These are phyloP conservation scores for Neosalanx taihuensis DNA, from an alignment of 2,797 vertebrate genomes.

Conservation along the genomic window DNA sequence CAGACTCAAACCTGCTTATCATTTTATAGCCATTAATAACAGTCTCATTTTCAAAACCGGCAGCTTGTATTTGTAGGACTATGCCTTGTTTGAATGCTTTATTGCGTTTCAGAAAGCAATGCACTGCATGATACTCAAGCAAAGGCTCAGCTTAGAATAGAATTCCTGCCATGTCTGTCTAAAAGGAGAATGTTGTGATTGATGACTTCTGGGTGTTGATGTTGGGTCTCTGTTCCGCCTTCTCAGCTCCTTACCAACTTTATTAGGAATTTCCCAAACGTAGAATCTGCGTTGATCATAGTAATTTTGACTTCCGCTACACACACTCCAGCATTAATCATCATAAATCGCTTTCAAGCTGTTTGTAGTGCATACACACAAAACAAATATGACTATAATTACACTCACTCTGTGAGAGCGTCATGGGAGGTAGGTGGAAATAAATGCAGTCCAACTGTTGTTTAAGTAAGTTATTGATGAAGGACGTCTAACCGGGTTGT, in stretches of 20 bases:
- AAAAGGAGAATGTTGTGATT: slow-evolving; percentile 17
- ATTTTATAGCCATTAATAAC: neutral
- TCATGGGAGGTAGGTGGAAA: neutral
- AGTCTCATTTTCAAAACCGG: neutral
- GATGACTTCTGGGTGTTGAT: slow-evolving; percentile 13
- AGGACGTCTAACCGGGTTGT: neutral
- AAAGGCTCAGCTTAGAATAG: neutral
- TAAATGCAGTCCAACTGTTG: neutral
- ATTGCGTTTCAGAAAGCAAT: no score
- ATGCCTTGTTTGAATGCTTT: no score
- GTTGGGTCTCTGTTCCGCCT: slow-evolving; percentile 4
- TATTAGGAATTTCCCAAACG: neutral
- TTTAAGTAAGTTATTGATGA: neutral
- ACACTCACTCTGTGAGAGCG: neutral
- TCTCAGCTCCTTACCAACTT: neutral
- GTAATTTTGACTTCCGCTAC: slow-evolving; percentile 12
- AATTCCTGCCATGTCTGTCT: slow-evolving; percentile 14
- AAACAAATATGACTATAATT: neutral
- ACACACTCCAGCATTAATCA: slow-evolving; percentile 5
- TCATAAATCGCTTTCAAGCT: neutral
- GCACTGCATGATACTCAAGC: no score
- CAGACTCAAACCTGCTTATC: slow-evolving; percentile 21
- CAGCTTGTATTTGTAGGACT: no score
- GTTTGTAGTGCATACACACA: neutral
- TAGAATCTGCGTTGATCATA: slow-evolving; percentile 5